These are phyloP conservation scores for Ostrea denselamellosa DNA, from an alignment of 1,140 invertebrate genomes.

Conservation along the genomic window DNA sequence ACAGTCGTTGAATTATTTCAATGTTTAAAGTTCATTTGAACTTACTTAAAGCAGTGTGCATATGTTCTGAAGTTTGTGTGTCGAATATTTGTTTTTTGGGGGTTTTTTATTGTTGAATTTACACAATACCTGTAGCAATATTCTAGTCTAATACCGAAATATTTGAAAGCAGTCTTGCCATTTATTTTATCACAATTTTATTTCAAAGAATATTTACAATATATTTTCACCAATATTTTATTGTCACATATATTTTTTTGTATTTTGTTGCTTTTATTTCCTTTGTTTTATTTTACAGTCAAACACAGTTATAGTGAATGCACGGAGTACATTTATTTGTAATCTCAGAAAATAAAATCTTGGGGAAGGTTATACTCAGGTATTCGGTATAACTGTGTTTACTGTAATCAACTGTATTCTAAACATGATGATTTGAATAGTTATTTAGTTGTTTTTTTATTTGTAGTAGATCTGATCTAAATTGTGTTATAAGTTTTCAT, in stretches of 20 bases:
- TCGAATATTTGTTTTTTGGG: background rate
- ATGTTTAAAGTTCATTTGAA: too few species aligned
- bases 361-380: too few species aligned
- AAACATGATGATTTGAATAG: too few species aligned
- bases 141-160: background rate
- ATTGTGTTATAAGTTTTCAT: background rate
- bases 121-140: background rate
- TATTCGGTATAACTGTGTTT: too few species aligned
- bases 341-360: too few species aligned
- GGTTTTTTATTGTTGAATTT: conserved; percentile 10
- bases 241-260: background rate
- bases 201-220: conserved; percentile 24
- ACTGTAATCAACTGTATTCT: too few species aligned
- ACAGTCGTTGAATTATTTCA: too few species aligned
- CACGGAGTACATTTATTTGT: too few species aligned
- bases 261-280: background rate
- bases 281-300: too few species aligned
- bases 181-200: background rate
- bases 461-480: background rate
- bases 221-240: background rate
- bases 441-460: background rate
- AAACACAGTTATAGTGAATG: too few species aligned
- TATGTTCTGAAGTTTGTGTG: too few species aligned
- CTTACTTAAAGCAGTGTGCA: too few species aligned
- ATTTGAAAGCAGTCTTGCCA: background rate